Conservation (phyloP, 2,797 vertebrate species). For the Apodemus agrarius region DNA sequence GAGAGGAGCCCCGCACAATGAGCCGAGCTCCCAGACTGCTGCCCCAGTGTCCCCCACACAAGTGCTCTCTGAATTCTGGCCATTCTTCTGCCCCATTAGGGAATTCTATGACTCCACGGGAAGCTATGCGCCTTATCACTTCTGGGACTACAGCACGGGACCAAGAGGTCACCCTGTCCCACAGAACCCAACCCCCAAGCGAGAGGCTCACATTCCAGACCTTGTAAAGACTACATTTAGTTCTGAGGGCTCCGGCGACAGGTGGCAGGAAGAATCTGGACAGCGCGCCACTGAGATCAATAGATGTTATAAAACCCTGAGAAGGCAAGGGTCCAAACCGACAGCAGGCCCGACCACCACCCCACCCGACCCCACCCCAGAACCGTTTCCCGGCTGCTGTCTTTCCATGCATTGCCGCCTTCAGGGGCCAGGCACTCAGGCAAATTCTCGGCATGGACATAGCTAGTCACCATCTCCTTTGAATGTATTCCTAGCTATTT, state of each 20-base stretch:
- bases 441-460: neutral
- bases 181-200: conserved; percentile 78
- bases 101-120: conserved; percentile 85
- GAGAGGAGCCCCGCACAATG: neutral
- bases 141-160: conserved; percentile 76
- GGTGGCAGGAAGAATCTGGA: conserved; percentile 57
- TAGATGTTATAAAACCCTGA: conserved; percentile 14
- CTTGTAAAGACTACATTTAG: conserved; percentile 82
- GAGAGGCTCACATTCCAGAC: conserved; percentile 77
- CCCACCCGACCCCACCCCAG: too few relatives aligned
- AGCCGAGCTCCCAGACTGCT: conserved; percentile 75
- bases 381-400: neutral
- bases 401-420: neutral
- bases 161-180: conserved; percentile 84
- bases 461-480: neutral
- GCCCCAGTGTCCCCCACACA: conserved; percentile 67
- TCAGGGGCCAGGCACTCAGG: neutral
- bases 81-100: conserved; percentile 83
- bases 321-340: conserved; percentile 4
- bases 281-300: neutral
- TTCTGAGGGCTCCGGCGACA: conserved; percentile 64
- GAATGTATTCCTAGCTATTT: neutral
- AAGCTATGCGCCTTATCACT: conserved; percentile 84
- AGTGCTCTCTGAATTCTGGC: conserved; percentile 80
- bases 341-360: neutral